phyloP scores from a whole-genome alignment of 2,113 vertebrate genomes.

The Jaculus jaculus region DNA sequence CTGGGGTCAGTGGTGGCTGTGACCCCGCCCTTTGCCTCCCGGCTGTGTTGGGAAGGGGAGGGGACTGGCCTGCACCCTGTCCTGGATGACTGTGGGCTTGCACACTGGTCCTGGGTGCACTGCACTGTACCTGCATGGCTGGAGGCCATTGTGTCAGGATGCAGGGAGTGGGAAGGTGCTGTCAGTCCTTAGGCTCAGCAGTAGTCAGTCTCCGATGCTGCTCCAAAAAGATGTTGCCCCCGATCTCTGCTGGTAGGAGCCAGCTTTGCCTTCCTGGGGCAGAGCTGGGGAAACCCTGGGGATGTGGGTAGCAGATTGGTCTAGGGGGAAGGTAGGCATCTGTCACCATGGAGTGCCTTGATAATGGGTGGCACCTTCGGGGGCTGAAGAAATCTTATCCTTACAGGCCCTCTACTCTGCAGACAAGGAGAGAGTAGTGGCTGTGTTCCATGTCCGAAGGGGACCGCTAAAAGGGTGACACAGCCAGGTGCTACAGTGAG shows the following conservation, averaged over 20 bases:
- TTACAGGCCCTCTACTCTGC: background rate
- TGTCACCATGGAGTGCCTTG: background rate
- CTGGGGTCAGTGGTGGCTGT: background rate
- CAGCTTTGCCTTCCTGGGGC: background rate
- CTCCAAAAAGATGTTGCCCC: background rate
- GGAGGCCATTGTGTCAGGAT: background rate
- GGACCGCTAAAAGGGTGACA: background rate
- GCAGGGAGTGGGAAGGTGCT: background rate
- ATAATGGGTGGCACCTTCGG: background rate
- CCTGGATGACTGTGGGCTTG: background rate
- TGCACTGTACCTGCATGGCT: too few species aligned
- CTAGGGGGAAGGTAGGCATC: background rate
- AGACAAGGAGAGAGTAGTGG: background rate
- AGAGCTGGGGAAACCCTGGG: background rate
- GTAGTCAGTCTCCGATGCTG: background rate
- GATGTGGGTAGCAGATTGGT: background rate
- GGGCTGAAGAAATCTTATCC: background rate
- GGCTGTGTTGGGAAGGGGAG: background rate
- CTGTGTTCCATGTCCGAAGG: background rate
- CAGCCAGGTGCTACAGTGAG: background rate
- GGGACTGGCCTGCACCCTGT: background rate
- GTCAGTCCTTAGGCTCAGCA: background rate
- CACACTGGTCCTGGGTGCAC: fast-evolving
- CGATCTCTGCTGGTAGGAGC: background rate
- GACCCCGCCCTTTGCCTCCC: background rate